These are phyloP conservation scores for Ceriagrion tenellum DNA, from an alignment of 2,888 invertebrate genomes.

Conservation along the genomic window DNA sequence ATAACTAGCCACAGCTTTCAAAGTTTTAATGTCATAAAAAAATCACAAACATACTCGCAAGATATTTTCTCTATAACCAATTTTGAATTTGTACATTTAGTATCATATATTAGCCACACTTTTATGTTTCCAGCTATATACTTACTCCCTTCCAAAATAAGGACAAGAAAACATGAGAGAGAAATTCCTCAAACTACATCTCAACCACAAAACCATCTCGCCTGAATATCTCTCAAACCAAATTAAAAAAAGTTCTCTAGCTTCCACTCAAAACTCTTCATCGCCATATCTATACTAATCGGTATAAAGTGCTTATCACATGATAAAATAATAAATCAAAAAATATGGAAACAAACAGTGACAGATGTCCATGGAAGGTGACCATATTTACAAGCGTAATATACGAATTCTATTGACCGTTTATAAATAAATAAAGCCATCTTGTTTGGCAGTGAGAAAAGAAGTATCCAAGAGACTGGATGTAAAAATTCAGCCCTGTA, in stretches of 20 bases:
- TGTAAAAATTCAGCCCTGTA: slow-evolving; percentile 1
- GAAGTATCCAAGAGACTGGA: slow-evolving; percentile 17
- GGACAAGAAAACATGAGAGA: background rate
- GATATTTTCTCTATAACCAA: background rate
- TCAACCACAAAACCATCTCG: background rate
- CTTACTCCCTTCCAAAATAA: background rate
- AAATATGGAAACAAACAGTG: background rate
- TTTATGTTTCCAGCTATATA: background rate
- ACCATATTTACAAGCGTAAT: slow-evolving; percentile 6
- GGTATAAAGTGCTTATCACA: background rate
- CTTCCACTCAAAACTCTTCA: background rate
- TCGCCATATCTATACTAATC: background rate
- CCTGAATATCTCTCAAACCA: background rate
- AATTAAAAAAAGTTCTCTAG: background rate
- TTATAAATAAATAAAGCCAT: slow-evolving; percentile 38
- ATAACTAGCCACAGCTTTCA: background rate
- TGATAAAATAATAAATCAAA: background rate
- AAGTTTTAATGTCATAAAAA: background rate
- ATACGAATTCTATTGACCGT: background rate
- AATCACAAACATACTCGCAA: background rate
- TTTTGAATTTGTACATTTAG: slow-evolving; percentile 15
- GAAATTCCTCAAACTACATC: background rate
- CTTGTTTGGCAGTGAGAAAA: slow-evolving; percentile 14
- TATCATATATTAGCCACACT: background rate
- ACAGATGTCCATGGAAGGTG: background rate